A percentile compares a stretch with the other conserved stretches of the same genome.
Conservation (phyloP, 2,113 vertebrate species). For the Dasypus novemcinctus region DNA sequence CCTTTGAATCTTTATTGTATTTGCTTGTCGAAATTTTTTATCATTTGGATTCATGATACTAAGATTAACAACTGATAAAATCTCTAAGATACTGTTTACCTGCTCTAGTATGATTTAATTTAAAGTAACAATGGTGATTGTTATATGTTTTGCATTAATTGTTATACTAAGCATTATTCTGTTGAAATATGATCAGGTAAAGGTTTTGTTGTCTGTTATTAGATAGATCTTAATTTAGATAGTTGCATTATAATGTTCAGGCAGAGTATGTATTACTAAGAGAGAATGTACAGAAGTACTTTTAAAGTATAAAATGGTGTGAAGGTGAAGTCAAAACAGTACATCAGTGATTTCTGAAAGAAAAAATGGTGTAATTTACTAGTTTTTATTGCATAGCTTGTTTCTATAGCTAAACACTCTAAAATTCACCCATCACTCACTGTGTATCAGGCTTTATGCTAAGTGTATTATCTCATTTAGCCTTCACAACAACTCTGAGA, state of each 20-base stretch:
- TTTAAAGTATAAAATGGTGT: neutral
- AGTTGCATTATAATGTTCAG: neutral
- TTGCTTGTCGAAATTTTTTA: constrained; percentile 14
- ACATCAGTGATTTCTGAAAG: neutral
- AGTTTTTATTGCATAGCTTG: neutral
- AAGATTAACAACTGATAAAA: neutral
- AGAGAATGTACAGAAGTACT: neutral
- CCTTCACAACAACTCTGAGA: neutral
- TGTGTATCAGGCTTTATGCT: neutral
- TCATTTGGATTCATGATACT: constrained; percentile 23
- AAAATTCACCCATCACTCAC: neutral
- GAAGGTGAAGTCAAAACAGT: neutral
- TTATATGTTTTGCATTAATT: neutral
- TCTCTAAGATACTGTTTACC: constrained; percentile 10
- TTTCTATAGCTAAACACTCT: constrained; percentile 32
- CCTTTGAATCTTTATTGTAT: neutral
- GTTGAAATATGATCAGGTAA: neutral
- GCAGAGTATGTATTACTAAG: neutral
- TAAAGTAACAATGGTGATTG: neutral
- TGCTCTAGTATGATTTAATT: neutral
- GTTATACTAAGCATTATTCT: neutral
- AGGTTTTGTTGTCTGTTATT: neutral
- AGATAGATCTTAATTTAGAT: neutral
- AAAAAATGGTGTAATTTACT: neutral
- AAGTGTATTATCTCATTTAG: neutral